phyloP scores from a whole-genome alignment of 2,113 vertebrate species.

The Hippocampus barbouri region DNA sequence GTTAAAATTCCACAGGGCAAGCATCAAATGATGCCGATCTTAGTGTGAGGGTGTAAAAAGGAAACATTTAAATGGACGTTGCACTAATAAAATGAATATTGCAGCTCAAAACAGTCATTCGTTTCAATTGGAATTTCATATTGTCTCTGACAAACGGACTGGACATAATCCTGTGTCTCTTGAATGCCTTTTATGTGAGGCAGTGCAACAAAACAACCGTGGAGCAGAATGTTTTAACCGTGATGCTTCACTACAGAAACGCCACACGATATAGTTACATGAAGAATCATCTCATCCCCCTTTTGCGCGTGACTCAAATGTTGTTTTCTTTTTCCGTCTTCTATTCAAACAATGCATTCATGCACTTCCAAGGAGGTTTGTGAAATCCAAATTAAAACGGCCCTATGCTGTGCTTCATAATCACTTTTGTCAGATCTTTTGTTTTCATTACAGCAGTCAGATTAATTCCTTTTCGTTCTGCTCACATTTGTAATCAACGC shows the following conservation, averaged over 20 bases:
- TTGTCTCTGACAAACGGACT: neutral
- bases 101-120: conserved; percentile 3
- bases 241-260: conserved; percentile 5
- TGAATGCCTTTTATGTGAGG: conserved; percentile 35
- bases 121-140: neutral
- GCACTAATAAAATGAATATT: conserved; percentile 32
- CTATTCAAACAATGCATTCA: neutral
- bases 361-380: neutral
- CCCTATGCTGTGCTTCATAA: neutral
- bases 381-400: neutral
- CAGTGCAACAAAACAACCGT: conserved; percentile 21
- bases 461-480: neutral
- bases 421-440: neutral
- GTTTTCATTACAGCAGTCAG: conserved; percentile 3
- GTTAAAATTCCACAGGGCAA: conserved; percentile 50
- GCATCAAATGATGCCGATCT: conserved; percentile 49
- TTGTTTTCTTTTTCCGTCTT: neutral
- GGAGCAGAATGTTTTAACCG: conserved; percentile 24
- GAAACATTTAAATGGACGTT: conserved; percentile 32
- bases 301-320: neutral
- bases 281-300: conserved; percentile 5
- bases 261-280: conserved; percentile 1
- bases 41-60: conserved; percentile 30
- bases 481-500: conserved; percentile 1
- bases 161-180: conserved; percentile 48